Conservation (phyloP, 2,797 vertebrate genomes). For the Euphonia xanthogaster region DNA sequence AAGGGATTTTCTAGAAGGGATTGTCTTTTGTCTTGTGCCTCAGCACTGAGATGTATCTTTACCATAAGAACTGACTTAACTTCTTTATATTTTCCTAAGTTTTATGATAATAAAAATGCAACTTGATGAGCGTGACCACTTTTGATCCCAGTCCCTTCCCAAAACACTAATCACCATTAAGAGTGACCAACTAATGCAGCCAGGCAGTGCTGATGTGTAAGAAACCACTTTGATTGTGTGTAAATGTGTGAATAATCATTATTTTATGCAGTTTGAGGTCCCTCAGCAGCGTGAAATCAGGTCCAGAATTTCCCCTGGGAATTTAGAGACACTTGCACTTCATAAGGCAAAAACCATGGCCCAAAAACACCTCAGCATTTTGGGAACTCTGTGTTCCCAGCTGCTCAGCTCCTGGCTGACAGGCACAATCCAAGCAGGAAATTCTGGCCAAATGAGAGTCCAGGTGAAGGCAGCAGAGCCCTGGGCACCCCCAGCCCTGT, state of each 20-base stretch:
- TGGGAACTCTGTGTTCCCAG: background rate
- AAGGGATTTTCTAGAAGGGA: background rate
- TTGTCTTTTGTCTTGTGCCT: conserved; percentile 21
- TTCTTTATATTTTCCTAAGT: background rate
- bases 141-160: background rate
- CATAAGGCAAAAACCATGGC: background rate
- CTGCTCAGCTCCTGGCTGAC: background rate
- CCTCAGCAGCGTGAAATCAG: background rate
- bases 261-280: background rate
- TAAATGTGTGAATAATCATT: background rate
- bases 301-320: background rate
- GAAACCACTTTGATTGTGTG: background rate
- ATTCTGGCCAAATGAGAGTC: background rate
- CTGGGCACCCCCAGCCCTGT: background rate
- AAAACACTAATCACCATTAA: background rate
- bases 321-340: background rate
- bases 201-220: background rate
- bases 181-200: background rate
- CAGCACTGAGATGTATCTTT: background rate
- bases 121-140: background rate
- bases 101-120: conserved; percentile 42
- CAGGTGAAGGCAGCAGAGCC: background rate
- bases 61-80: conserved; percentile 11
- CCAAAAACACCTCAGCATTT: background rate
- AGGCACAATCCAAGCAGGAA: background rate